Base-by-base conservation (phyloP, 2,797 vertebrate genomes). In the Zenarchopterus dispar region DNA sequence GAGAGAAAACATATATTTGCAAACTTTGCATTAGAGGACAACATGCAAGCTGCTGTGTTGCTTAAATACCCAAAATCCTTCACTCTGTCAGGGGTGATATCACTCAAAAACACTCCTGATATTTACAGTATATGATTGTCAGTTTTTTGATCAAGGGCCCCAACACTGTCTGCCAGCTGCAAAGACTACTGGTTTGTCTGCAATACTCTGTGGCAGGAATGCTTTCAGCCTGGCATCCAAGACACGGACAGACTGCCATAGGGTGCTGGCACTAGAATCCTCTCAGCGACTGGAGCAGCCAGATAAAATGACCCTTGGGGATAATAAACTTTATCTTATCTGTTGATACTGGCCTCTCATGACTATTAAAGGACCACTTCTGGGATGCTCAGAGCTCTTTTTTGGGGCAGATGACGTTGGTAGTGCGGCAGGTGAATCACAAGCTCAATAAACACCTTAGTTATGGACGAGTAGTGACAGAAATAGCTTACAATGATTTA, bases 251-350 rank as follows among this genome's bases (percentile, higher is more conserved):
- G 65, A 77, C 67, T 62, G 53, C 73, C 74, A 69, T 66, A 70
- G 56, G 62, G 73, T 47, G 31, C 54, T 84, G 75, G 70, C 72
- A 74, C 58, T 41, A 67, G 66, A 82, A 80, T 62, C 81, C 72
- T 75, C 70, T 75, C 68, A 46, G 69, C 61, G 62, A 73, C 67
- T 80, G 70, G 60, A 77, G 73, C 66, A 56, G 31, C 67, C 81
- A 67, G 76, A 85, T 86, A 78, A 76, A 81, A 73, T 85, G 77
- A 79, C 73, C 73, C 68, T 23, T n/a, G 66, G 56, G 69, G 54
- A 71, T 62, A 78, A 82, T 83, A 81, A 85, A 71, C 70, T 62
- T 61, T 87, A 80, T 84, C 73, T 77, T 80, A 80, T 78, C 75
- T 78, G 58, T 73, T 2, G 1, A 75, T 78, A 78, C 65, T 51